A percentile compares a stretch with the other conserved stretches of the same genome.
Conservation (phyloP, 2,113 vertebrate species). For the Morone saxatilis region DNA sequence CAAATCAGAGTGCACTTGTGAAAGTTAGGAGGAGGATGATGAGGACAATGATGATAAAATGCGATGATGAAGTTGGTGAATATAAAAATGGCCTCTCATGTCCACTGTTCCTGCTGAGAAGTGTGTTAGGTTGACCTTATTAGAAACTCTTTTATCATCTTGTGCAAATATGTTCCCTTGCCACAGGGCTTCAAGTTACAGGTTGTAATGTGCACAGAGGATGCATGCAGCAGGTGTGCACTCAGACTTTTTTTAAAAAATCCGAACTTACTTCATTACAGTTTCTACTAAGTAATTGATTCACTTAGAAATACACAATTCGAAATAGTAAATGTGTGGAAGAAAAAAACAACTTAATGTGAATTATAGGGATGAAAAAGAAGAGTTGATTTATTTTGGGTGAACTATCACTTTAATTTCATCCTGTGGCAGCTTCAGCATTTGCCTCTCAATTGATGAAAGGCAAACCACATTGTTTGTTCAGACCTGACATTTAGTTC, state of each 20-base stretch:
- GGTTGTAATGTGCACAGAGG: conserved; percentile 33
- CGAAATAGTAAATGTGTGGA: conserved; percentile 13
- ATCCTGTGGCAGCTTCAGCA: conserved; percentile 71
- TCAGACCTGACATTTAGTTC: conserved; percentile 80
- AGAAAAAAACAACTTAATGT: conserved; percentile 13
- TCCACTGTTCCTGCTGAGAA: conserved; percentile 39
- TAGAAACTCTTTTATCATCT: conserved; percentile 57
- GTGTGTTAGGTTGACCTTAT: conserved; percentile 56
- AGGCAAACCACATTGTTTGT: conserved; percentile 72
- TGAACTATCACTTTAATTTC: conserved; percentile 73
- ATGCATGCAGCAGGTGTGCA: conserved; percentile 46
- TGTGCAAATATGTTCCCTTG: conserved; percentile 45
- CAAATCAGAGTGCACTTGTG: conserved; percentile 39
- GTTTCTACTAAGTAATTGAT: conserved; percentile 25
- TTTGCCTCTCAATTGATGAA: conserved; percentile 80
- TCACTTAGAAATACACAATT: conserved; percentile 29
- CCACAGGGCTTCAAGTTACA: conserved; percentile 41
- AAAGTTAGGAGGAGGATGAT: conserved; percentile 44
- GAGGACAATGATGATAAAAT: conserved; percentile 26
- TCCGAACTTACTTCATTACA: conserved; percentile 30
- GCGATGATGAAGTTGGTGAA: conserved; percentile 21
- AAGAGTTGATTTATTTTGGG: conserved; percentile 61
- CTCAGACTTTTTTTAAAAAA: conserved; percentile 10
- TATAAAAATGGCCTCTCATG: conserved; percentile 24
- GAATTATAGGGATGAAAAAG: conserved; percentile 54